Percentiles rank a stretch among this genome's conserved stretches.
Evolutionary conservation across 2,888 invertebrate genomes (phyloP).

Genomic region (Pollenia labialis): DNA sequence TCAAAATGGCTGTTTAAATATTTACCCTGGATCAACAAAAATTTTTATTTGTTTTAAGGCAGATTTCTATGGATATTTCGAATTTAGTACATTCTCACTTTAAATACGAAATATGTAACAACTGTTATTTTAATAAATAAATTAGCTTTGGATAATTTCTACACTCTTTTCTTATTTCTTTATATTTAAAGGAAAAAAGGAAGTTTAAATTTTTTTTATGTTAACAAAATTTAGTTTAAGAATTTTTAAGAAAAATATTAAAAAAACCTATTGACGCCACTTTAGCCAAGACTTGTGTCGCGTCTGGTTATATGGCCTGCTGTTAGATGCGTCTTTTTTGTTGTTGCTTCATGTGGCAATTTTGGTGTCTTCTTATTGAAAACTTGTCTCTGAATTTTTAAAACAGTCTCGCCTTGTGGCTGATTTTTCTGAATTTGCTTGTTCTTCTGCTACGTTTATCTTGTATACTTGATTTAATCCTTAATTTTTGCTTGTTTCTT

Average conservation of each 20-base stretch:
- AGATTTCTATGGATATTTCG: constrained; percentile 43
- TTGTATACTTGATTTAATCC: constrained; percentile 72
- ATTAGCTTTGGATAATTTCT: constrained; percentile 37
- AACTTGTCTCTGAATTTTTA: constrained; percentile 55
- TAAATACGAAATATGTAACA: neutral
- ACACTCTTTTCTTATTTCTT: constrained; percentile 6
- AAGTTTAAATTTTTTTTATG: neutral
- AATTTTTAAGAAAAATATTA: constrained; percentile 2
- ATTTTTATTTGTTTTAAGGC: constrained; percentile 52
- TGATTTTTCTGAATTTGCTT: constrained; percentile 53
- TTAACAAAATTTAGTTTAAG: neutral
- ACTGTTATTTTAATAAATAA: constrained; percentile 47
- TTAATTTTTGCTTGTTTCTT: constrained; percentile 61
- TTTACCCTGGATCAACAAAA: constrained; percentile 75
- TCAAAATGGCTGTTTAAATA: constrained; percentile 84
- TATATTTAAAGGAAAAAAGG: constrained; percentile 1
- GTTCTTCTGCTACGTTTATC: constrained; percentile 71
- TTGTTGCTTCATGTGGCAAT: neutral
- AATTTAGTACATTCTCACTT: neutral
- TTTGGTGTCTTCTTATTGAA: constrained; percentile 35
- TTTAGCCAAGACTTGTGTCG: constrained; percentile 54
- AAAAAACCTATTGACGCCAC: constrained; percentile 68
- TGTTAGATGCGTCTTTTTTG: constrained; percentile 58
- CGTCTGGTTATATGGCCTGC: constrained; percentile 64
- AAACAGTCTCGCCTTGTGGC: constrained; percentile 41